A percentile compares a stretch with the other conserved stretches of the same genome.
phyloP scores from a whole-genome alignment of 2,113 vertebrate species.

The Ovis canadensis region DNA sequence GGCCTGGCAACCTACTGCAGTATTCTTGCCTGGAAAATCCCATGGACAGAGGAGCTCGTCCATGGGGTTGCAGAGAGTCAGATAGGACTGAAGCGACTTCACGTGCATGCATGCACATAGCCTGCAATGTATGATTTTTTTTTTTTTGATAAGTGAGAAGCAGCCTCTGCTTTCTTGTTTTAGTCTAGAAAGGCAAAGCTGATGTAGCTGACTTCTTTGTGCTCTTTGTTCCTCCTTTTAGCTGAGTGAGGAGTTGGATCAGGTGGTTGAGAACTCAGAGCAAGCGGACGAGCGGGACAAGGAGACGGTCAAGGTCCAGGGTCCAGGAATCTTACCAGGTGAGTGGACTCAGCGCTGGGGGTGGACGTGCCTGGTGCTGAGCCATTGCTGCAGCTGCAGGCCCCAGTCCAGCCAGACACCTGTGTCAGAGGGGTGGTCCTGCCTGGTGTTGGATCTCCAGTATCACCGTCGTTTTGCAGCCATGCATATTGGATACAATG shows the following conservation, averaged over 20 bases:
- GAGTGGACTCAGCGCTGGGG: slow-evolving; percentile 23
- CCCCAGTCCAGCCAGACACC: neutral
- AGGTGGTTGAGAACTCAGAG: slow-evolving; percentile 66
- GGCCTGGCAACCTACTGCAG: neutral
- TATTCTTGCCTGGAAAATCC: neutral
- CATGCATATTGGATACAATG: neutral
- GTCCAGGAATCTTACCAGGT: slow-evolving; percentile 82
- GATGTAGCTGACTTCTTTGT: neutral
- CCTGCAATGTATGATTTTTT: neutral
- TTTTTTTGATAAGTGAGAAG: neutral
- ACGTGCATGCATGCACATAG: rapidly evolving
- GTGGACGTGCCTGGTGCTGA: neutral
- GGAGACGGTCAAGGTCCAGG: slow-evolving; percentile 72
- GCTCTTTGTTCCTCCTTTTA: slow-evolving; percentile 74
- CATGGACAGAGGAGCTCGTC: neutral
- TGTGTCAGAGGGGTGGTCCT: neutral
- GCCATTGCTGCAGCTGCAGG: neutral
- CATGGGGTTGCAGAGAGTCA: neutral
- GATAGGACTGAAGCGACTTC: neutral
- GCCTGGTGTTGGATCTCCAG: neutral
- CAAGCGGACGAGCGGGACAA: slow-evolving; percentile 73
- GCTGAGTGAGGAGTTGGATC: slow-evolving; percentile 86
- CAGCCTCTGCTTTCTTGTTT: slow-evolving; percentile 33
- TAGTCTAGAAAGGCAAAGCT: neutral
- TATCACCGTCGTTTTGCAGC: neutral